Percentiles rank a stretch among this genome's conserved stretches.
These are phyloP conservation scores for Aratinga solstitialis DNA, from an alignment of 2,797 vertebrate genomes.

Conservation along the genomic window DNA sequence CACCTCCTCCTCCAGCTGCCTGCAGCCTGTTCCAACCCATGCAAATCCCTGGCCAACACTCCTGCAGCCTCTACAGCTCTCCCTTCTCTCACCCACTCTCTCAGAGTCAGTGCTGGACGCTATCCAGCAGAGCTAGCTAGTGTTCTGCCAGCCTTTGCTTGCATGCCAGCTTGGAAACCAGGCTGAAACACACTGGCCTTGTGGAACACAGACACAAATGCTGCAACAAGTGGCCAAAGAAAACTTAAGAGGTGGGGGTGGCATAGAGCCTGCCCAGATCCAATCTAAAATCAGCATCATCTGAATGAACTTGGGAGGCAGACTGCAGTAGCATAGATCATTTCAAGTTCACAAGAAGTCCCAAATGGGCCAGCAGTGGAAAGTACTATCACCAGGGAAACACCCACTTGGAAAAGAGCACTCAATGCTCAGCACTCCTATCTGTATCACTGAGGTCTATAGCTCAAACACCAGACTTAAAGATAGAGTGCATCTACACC, in stretches of 20 bases:
- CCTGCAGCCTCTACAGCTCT: background rate
- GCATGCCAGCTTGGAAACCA: background rate
- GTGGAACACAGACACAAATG: background rate
- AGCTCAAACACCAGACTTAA: background rate
- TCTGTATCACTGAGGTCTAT: background rate
- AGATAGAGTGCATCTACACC: background rate
- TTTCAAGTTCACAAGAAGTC: background rate
- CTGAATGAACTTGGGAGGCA: background rate
- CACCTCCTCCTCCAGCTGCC: background rate
- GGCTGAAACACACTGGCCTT: background rate
- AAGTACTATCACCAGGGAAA: slow-evolving; percentile 21
- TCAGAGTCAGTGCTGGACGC: background rate
- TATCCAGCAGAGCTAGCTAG: background rate
- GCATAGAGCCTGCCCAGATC: background rate
- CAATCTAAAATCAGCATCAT: background rate
- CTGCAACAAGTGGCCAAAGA: background rate
- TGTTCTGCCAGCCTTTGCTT: background rate
- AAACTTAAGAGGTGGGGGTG: fast-evolving
- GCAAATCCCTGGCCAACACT: background rate
- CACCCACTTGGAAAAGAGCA: background rate
- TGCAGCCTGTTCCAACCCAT: slow-evolving; percentile 15
- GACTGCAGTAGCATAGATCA: background rate
- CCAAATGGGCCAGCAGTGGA: background rate
- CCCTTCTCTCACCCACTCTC: background rate
- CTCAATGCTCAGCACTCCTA: background rate